Conservation (phyloP, 1,140 invertebrate genomes). For the Popillia japonica region DNA sequence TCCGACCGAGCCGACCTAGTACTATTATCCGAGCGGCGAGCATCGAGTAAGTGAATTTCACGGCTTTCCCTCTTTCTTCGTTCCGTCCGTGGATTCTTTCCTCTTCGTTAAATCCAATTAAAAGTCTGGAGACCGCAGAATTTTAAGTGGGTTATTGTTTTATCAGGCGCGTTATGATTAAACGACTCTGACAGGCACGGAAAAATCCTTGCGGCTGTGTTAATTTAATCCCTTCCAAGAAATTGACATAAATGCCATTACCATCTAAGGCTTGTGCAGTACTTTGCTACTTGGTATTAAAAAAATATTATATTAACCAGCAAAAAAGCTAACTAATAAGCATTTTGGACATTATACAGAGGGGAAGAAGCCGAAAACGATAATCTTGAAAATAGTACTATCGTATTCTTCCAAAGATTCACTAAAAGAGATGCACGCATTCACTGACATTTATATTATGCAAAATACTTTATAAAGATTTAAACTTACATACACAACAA, state of each 20-base stretch:
- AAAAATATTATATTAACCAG: too few species aligned
- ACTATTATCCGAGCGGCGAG: conserved; percentile 30
- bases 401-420: too few species aligned
- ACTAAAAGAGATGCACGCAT: too few species aligned
- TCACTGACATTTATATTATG: too few species aligned
- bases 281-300: too few species aligned
- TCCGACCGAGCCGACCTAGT: conserved; percentile 39
- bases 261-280: too few species aligned
- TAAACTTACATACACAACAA: too few species aligned
- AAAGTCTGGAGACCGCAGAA: conserved; percentile 42
- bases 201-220: conserved; percentile 29
- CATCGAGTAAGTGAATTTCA: conserved; percentile 39
- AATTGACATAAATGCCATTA: conserved; percentile 18
- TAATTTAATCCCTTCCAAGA: neutral
- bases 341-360: too few species aligned
- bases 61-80: conserved; percentile 38
- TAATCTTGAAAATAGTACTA: too few species aligned
- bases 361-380: too few species aligned
- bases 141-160: conserved; percentile 43
- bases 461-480: too few species aligned
- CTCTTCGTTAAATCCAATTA: conserved; percentile 43
- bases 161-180: conserved; percentile 41
- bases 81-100: conserved; percentile 38
- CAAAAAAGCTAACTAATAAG: too few species aligned
- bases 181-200: conserved; percentile 28